Percentiles rank a stretch among this genome's conserved stretches.
Evolutionary conservation across 2,888 invertebrate species (phyloP).

Genomic region (Aquatica leii): DNA sequence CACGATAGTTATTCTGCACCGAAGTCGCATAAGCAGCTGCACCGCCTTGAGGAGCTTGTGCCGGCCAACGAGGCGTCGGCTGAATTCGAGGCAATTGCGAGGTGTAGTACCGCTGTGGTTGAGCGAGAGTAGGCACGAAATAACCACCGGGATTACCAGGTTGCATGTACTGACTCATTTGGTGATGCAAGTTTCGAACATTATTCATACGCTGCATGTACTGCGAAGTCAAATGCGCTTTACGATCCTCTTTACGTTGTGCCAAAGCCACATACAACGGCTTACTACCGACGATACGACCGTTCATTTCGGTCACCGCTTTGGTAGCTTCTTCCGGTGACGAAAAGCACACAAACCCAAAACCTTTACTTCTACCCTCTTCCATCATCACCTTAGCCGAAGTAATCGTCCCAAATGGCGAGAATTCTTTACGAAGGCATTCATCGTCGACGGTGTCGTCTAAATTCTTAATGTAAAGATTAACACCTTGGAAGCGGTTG

Average conservation of each 20-base stretch:
- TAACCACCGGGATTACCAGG: constrained; percentile 81
- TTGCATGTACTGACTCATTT: constrained; percentile 87
- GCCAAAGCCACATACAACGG: constrained; percentile 98
- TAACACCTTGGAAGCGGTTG: constrained; percentile 92
- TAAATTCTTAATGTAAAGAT: constrained; percentile 98
- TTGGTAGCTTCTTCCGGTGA: constrained; percentile 98
- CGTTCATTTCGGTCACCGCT: constrained; percentile 99
- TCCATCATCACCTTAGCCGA: constrained; percentile 98
- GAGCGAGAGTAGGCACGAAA: constrained; percentile 91
- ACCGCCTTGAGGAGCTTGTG: constrained; percentile 74
- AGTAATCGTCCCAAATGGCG: constrained; percentile 97
- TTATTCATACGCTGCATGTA: constrained; percentile 98
- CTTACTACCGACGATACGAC: constrained; percentile 96
- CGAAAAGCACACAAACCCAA: constrained; percentile 99
- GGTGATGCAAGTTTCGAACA: constrained; percentile 91
- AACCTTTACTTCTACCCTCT: constrained; percentile 93
- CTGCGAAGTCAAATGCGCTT: constrained; percentile 96
- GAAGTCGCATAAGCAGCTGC: constrained; percentile 69
- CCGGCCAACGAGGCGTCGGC: constrained; percentile 87
- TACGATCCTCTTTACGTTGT: constrained; percentile 98
- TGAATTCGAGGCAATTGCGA: constrained; percentile 90
- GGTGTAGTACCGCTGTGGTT: constrained; percentile 88
- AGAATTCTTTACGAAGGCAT: constrained; percentile 92
- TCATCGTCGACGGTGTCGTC: constrained; percentile 99
- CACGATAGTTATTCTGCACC: constrained; percentile 63